Conservation (phyloP, 2,113 vertebrate species). For the Carassius gibelio region DNA sequence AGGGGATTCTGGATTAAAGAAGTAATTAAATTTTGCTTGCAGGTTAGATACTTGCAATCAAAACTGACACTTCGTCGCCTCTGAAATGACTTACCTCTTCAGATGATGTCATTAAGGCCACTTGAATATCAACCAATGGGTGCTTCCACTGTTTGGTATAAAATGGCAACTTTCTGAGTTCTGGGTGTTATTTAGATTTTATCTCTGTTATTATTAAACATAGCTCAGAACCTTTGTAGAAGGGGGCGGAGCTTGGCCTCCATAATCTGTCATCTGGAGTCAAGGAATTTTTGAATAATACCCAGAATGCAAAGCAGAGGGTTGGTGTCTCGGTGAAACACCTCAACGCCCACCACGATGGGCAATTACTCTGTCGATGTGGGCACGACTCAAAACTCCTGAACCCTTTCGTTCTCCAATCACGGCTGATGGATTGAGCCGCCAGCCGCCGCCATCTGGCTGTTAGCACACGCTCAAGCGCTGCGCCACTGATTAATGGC, state of each 20-base stretch:
- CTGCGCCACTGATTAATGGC: constrained; percentile 76
- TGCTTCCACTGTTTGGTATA: too few relatives aligned
- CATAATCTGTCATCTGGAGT: constrained; percentile 4
- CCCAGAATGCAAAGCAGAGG: constrained; percentile 74
- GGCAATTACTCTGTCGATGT: constrained; percentile 77
- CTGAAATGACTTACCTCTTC: too few relatives aligned
- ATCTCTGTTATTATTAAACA: too few relatives aligned
- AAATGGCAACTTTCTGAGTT: too few relatives aligned
- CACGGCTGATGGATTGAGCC: constrained; percentile 79
- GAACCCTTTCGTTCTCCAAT: constrained; percentile 79
- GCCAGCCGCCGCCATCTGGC: constrained; percentile 74
- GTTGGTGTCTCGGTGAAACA: constrained; percentile 71
- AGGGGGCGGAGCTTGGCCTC: not conserved
- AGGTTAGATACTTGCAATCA: too few relatives aligned
- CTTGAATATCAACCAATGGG: too few relatives aligned
- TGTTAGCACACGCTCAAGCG: constrained; percentile 73
- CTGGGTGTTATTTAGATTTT: too few relatives aligned
- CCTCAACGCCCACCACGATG: constrained; percentile 62
- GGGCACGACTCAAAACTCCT: constrained; percentile 72
- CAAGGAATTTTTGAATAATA: constrained; percentile 61
- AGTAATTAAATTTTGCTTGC: too few relatives aligned
- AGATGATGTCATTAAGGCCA: too few relatives aligned
- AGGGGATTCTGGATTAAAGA: too few relatives aligned
- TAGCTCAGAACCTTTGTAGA: too few relatives aligned
- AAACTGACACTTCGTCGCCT: too few relatives aligned